Conservation (phyloP, 2,888 invertebrate genomes). For the Drosophila trichaetosa region DNA sequence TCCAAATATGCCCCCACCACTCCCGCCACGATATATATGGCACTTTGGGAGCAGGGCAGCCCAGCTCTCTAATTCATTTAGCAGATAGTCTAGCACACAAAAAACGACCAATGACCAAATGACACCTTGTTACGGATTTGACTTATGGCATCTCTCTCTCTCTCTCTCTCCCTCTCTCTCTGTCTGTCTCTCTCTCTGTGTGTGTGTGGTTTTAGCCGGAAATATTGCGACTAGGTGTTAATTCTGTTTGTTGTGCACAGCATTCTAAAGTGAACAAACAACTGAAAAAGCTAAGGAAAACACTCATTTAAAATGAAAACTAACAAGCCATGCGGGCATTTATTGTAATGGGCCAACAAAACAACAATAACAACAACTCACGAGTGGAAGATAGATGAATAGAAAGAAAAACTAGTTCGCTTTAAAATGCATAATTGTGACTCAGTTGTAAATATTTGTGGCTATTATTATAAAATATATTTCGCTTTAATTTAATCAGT, state of each 20-base stretch:
- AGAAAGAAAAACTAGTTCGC: not conserved
- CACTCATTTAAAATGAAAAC: slow-evolving; percentile 42
- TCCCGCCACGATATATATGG: slow-evolving; percentile 42
- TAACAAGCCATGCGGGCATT: slow-evolving; percentile 62
- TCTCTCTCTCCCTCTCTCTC: not conserved
- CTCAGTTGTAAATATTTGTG: not conserved
- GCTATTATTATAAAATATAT: not conserved
- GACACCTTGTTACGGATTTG: slow-evolving; percentile 73
- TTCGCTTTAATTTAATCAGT: slow-evolving; percentile 1
- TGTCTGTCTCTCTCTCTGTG: not conserved
- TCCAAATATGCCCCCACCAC: not conserved
- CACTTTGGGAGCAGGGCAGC: slow-evolving; percentile 17
- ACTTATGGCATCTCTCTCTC: slow-evolving; percentile 42
- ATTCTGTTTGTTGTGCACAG: slow-evolving; percentile 57
- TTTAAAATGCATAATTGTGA: not conserved
- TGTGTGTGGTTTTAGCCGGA: slow-evolving; percentile 61
- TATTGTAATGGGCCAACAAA: not conserved
- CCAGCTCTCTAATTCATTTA: slow-evolving; percentile 66
- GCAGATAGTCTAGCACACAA: slow-evolving; percentile 30
- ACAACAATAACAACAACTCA: not conserved
- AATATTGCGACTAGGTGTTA: slow-evolving; percentile 75
- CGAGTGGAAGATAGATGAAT: slow-evolving; percentile 1
- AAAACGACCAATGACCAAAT: slow-evolving; percentile 41
- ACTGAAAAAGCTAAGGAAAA: slow-evolving; percentile 51
- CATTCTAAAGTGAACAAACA: slow-evolving; percentile 52